phyloP scores from a whole-genome alignment of 2,888 invertebrate genomes.

The Eupelmus urozonus region DNA sequence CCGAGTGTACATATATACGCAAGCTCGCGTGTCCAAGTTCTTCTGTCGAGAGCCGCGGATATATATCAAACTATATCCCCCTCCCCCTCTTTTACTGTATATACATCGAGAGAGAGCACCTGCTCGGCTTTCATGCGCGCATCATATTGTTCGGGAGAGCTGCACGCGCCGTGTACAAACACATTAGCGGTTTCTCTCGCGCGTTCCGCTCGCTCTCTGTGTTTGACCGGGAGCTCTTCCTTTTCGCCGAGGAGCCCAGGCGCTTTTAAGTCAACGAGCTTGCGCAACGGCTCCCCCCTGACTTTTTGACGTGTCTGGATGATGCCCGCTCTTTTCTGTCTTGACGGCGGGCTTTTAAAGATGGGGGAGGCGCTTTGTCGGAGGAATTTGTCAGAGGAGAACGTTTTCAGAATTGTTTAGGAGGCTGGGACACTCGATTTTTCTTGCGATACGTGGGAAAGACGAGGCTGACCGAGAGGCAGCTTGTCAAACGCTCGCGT shows the following conservation, averaged over 20 bases:
- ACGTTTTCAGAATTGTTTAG: background rate
- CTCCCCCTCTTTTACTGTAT: background rate
- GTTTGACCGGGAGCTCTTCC: background rate
- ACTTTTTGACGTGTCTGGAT: slow-evolving; percentile 34
- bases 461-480: too few species aligned
- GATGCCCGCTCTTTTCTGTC: slow-evolving; percentile 12
- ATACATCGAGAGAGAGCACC: background rate
- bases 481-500: too few species aligned
- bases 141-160: background rate
- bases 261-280: background rate
- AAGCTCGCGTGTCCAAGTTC: background rate
- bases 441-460: too few species aligned
- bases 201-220: too few species aligned
- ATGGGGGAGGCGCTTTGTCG: background rate
- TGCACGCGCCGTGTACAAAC: slow-evolving; percentile 23
- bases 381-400: slow-evolving; percentile 3
- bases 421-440: background rate
- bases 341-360: background rate
- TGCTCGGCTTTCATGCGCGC: background rate
- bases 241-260: background rate
- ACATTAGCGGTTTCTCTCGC: slow-evolving; percentile 38
- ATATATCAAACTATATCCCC: too few species aligned
- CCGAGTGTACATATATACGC: background rate
- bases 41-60: too few species aligned
- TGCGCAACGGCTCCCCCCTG: background rate